Percentiles rank a stretch among this genome's conserved stretches.
phyloP scores from a whole-genome alignment of 2,113 vertebrate species.

The Chloropsis cyanopogon region DNA sequence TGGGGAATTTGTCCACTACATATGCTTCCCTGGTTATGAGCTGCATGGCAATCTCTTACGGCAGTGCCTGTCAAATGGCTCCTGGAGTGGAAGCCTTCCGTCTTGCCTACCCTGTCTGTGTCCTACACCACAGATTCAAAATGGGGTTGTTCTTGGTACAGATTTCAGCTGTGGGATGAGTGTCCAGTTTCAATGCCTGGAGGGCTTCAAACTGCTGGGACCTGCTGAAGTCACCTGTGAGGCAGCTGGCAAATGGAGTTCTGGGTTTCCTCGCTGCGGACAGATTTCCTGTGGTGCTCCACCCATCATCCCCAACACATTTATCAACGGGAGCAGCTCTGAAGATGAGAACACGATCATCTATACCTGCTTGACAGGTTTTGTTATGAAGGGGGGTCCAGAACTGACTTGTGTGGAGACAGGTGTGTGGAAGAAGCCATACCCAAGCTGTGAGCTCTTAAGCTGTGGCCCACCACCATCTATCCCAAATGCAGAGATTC shows the following conservation, averaged over 20 bases:
- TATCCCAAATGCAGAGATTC: constrained; percentile 75
- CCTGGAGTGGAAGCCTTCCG: constrained; percentile 85
- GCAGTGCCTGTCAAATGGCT: constrained; percentile 82
- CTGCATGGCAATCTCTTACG: constrained; percentile 80
- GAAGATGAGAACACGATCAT: constrained; percentile 78
- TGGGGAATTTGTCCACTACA: constrained; percentile 81
- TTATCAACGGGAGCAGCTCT: constrained; percentile 78
- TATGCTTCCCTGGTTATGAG: constrained; percentile 89
- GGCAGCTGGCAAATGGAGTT: constrained; percentile 84
- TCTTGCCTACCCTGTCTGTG: constrained; percentile 86
- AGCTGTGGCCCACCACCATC: constrained; percentile 86
- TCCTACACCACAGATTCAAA: constrained; percentile 75
- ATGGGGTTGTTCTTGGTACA: constrained; percentile 73
- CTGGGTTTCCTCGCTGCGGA: constrained; percentile 83
- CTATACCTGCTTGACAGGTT: constrained; percentile 87
- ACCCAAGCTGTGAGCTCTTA: constrained; percentile 82
- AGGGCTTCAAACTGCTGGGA: constrained; percentile 85
- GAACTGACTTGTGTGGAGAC: constrained; percentile 82
- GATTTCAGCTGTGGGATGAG: constrained; percentile 82
- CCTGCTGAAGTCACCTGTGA: constrained; percentile 83
- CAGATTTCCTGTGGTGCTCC: constrained; percentile 79
- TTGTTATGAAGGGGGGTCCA: constrained; percentile 75
- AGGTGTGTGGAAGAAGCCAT: constrained; percentile 85
- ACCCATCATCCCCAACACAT: constrained; percentile 81
- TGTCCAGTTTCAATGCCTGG: constrained; percentile 80